Conservation (phyloP, 2,113 vertebrate species). For the Poeciliopsis prolifica region DNA sequence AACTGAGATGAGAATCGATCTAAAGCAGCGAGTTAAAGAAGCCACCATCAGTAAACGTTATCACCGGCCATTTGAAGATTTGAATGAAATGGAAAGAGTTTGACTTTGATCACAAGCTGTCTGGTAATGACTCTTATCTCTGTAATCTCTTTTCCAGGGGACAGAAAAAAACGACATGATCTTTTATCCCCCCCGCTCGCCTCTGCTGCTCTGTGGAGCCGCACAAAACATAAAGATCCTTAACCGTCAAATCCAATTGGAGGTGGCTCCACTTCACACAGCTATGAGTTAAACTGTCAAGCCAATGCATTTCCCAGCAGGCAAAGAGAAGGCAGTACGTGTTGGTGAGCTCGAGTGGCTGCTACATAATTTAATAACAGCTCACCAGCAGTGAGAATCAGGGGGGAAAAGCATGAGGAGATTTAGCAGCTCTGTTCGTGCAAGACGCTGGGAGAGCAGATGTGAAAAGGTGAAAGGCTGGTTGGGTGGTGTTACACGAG, state of each 20-base stretch:
- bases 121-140: constrained; percentile 61
- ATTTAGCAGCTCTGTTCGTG: constrained; percentile 24
- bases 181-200: constrained; percentile 34
- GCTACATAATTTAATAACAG: constrained; percentile 74
- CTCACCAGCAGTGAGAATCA: constrained; percentile 39
- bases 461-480: constrained; percentile 49
- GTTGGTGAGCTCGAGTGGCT: constrained; percentile 47
- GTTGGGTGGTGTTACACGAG: constrained; percentile 52
- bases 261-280: constrained; percentile 8
- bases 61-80: constrained; percentile 39
- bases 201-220: constrained; percentile 2
- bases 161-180: constrained; percentile 58
- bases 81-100: constrained; percentile 55
- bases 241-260: constrained; percentile 31
- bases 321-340: constrained; percentile 38
- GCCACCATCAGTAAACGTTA: constrained; percentile 28
- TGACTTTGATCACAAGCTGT: constrained; percentile 54
- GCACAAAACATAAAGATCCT: neutral
- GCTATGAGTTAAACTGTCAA: constrained; percentile 27
- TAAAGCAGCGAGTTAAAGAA: constrained; percentile 28
- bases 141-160: constrained; percentile 33
- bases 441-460: constrained; percentile 33
- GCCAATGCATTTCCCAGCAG: constrained; percentile 50
- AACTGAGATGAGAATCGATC: constrained; percentile 52
- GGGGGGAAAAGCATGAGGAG: constrained; percentile 8